Conservation (phyloP, 2,113 vertebrate genomes). For the Edolisoma coerulescens region DNA sequence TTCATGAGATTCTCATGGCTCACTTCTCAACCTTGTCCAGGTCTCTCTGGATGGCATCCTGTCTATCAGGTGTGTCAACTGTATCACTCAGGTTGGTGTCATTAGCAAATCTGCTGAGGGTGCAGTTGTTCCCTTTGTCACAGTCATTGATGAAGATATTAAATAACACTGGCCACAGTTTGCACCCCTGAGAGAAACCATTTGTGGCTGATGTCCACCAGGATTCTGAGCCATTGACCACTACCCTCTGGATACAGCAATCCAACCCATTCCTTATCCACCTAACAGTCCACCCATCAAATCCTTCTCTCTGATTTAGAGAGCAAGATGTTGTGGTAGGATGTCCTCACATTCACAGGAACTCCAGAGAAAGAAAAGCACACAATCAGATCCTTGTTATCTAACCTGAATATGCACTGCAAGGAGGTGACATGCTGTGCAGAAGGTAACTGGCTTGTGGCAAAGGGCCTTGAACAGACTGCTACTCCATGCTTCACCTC, state of each 20-base stretch:
- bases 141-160: neutral
- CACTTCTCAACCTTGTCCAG: neutral
- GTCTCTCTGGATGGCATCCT: neutral
- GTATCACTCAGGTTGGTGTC: neutral
- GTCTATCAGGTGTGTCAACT: neutral
- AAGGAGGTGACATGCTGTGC: neutral
- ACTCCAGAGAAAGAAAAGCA: neutral
- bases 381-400: neutral
- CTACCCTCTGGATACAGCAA: neutral
- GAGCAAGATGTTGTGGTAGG: neutral
- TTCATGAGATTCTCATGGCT: neutral
- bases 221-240: neutral
- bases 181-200: too few relatives aligned
- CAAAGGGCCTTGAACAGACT: neutral
- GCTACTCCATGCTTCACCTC: neutral
- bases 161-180: neutral
- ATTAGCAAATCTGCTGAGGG: neutral
- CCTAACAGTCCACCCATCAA: neutral
- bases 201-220: too few relatives aligned
- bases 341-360: neutral
- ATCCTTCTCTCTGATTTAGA: neutral
- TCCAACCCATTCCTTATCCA: neutral
- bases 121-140: neutral
- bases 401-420: rapidly evolving
- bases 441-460: neutral